Percentiles rank a stretch among this genome's conserved stretches.
phyloP scores from a whole-genome alignment of 1,140 invertebrate genomes.

The Aphaenogaster ashmeadi region DNA sequence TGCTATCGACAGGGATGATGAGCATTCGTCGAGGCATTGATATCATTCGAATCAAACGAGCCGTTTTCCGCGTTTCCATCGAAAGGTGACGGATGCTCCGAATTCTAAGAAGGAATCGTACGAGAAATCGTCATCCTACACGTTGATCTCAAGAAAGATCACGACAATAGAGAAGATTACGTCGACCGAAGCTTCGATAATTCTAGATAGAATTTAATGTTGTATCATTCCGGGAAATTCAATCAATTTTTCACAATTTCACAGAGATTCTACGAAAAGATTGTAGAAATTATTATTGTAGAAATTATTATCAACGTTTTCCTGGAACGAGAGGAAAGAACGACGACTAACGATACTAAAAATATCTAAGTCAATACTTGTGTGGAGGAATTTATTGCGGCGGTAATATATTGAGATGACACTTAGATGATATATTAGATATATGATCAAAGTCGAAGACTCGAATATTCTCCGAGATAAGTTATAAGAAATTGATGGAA shows the following conservation, averaged over 20 bases:
- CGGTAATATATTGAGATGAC: not conserved
- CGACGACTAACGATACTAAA: not conserved
- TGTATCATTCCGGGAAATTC: constrained; percentile 16
- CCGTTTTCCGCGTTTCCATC: not conserved
- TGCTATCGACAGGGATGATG: not conserved
- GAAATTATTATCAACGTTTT: not conserved
- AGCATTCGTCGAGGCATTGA: not conserved
- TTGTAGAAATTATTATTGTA: not conserved
- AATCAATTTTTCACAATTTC: constrained; percentile 12
- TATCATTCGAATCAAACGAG: constrained; percentile 11
- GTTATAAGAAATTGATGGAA: not conserved
- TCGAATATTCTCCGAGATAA: not conserved
- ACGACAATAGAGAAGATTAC: not conserved
- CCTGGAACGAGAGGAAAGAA: not conserved
- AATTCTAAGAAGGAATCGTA: not conserved
- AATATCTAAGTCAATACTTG: constrained; percentile 6
- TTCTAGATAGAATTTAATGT: not conserved
- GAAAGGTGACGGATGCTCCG: not conserved
- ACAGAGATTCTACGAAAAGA: not conserved
- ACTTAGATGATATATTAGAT: not conserved
- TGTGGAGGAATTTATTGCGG: not conserved
- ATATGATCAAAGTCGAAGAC: not conserved
- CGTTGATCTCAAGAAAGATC: constrained; percentile 9
- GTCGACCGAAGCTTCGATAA: constrained; percentile 7
- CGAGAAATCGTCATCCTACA: constrained; percentile 8